phyloP scores from a whole-genome alignment of 2,797 vertebrate genomes.

The Karalla daura region DNA sequence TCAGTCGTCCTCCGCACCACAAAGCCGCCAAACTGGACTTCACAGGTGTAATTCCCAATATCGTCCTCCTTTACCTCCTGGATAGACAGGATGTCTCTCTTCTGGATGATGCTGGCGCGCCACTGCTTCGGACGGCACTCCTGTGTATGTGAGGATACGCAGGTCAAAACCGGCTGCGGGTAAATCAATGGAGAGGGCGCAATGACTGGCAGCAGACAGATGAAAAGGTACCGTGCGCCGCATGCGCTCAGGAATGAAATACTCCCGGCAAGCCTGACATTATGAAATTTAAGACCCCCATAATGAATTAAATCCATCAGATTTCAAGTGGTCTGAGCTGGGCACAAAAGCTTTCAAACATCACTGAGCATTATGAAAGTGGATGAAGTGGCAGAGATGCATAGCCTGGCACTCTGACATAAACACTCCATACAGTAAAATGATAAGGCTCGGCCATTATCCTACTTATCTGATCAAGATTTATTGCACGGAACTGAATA shows the following conservation, averaged over 20 bases:
- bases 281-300: conserved; percentile 27
- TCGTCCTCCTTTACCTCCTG: conserved; percentile 96
- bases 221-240: conserved; percentile 2
- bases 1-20: conserved; percentile 94
- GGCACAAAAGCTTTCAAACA: conserved; percentile 37
- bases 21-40: conserved; percentile 94
- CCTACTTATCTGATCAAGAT: conserved; percentile 73
- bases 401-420: conserved; percentile 29
- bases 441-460: conserved; percentile 61
- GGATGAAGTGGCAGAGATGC: conserved; percentile 31
- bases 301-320: conserved; percentile 35
- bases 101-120: conserved; percentile 91
- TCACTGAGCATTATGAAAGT: conserved; percentile 21
- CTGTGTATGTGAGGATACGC: conserved; percentile 71
- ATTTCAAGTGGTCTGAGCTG: conserved; percentile 21
- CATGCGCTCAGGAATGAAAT: conserved; percentile 11
- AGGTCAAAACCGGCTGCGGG: conserved; percentile 11
- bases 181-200: conserved; percentile 14
- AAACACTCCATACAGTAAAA: conserved; percentile 50
- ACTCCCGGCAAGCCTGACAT: conserved; percentile 18
- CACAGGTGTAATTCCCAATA: conserved; percentile 98
- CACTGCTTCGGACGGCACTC: conserved; percentile 94
- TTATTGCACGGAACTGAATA: conserved; percentile 74
- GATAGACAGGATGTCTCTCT: conserved; percentile 91
- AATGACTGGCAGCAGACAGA: conserved; percentile 17